Base-by-base conservation (phyloP, 2,797 vertebrate genomes). In the Muscicapa comitata region DNA sequence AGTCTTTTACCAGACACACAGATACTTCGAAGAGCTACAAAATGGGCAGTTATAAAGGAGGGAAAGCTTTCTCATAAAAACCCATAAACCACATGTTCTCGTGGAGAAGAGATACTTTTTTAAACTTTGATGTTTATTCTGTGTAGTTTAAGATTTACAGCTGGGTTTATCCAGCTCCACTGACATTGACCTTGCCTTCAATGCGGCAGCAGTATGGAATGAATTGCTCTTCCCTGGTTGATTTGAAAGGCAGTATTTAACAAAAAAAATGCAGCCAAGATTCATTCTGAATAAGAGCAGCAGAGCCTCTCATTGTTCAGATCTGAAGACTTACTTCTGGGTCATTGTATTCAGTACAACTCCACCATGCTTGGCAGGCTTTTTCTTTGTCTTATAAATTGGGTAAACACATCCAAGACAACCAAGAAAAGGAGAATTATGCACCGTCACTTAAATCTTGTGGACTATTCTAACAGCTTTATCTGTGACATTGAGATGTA, bases 341-440 rank as follows among this genome's bases (percentile, higher is more conserved):
- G 86, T 82, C 75, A 68, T 42, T 74, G 31, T 92, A 85, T 89
- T 91, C n/a, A n/a, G 20, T 78, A 59, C 75, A 75, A 75, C 47
- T 91, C 57, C 47, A 80, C 26, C 43, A 28, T 72, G 2, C 65
- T 88, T 92, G 93, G 54, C 65, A 95, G 74, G 35, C 45, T 53
- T 76, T 91, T 87, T 67, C 87, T 90, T 95, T 95, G 77, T 90
- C 86, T 87, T 87, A 51, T 95, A 0, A 76, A 79, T 80, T 93
- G 68, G 43, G 43, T 88, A 93, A 95, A 91, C 77, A 94, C 88
- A 77, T 94, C 87, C 80, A 78, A 89, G 91, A 35, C 18, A 80
- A 80, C 20, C 57, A 88, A 93, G 75, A 83, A 88, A 83, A 92
- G 86, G 65, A 87, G 70, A 91, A 88, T 93, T 66, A 59, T 54